A percentile compares a stretch with the other conserved stretches of the same genome.
Evolutionary conservation across 2,888 invertebrate genomes (phyloP).

Genomic region (Oscheius sp.): DNA sequence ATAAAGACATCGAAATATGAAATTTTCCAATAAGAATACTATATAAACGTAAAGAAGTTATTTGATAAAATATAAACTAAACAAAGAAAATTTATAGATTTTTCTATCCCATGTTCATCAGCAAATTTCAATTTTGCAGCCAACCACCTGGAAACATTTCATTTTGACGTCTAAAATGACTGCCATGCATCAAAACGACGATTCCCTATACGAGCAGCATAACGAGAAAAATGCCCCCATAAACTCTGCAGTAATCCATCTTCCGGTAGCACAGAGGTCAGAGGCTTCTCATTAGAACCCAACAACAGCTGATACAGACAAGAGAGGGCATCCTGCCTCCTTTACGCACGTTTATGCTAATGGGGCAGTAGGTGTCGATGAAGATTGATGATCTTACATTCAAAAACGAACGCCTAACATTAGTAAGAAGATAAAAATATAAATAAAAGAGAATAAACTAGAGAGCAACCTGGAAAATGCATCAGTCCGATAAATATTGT

Average conservation of each 20-base stretch:
- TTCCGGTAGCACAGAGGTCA: slow-evolving; percentile 24
- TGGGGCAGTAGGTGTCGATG: slow-evolving; percentile 33
- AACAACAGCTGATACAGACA: slow-evolving; percentile 33
- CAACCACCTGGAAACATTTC: not conserved
- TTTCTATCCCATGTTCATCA: too few species aligned
- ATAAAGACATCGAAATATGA: not conserved
- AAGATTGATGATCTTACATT: slow-evolving; percentile 6
- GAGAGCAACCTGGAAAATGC: not conserved
- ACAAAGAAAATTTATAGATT: too few species aligned
- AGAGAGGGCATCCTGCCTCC: not conserved
- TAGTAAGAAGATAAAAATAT: not conserved
- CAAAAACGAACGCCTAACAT: slow-evolving; percentile 4
- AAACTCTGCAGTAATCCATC: slow-evolving; percentile 22
- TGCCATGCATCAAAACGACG: slow-evolving; percentile 21
- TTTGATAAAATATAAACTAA: too few species aligned
- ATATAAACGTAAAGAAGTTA: too few species aligned
- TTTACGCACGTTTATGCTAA: slow-evolving; percentile 31
- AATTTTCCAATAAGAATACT: too few species aligned
- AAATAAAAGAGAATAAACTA: too few species aligned
- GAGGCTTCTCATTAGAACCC: not conserved
- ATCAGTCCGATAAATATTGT: not conserved
- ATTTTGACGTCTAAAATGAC: slow-evolving; percentile 18
- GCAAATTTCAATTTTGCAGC: not conserved
- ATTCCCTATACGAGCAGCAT: not conserved
- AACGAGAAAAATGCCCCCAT: slow-evolving; percentile 5